A percentile compares a stretch with the other conserved stretches of the same genome.
phyloP scores from a whole-genome alignment of 2,888 invertebrate genomes.

The Calameuta idolon region DNA sequence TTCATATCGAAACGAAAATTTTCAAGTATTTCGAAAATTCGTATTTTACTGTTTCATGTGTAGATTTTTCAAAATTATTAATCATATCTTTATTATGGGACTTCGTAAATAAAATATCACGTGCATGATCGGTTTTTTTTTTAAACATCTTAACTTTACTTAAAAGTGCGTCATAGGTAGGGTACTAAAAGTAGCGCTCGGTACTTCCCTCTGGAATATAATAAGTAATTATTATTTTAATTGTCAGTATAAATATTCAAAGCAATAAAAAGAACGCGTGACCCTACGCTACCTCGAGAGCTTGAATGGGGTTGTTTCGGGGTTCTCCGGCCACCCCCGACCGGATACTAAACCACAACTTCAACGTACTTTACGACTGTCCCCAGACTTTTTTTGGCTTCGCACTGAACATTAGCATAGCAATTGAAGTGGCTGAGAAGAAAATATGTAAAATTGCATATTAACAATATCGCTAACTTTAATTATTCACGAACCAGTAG shows the following conservation, averaged over 20 bases:
- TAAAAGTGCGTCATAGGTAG: no score
- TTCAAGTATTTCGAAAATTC: conserved; percentile 12
- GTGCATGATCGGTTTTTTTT: not conserved
- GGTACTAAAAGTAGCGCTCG: not conserved
- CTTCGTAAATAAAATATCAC: not conserved
- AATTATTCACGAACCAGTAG: not conserved
- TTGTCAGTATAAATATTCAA: conserved; percentile 29
- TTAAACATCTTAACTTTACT: not conserved
- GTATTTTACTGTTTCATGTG: not conserved
- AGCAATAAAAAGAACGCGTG: conserved; percentile 33
- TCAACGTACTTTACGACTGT: not conserved
- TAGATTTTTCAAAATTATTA: not conserved
- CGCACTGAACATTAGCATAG: not conserved
- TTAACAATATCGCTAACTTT: not conserved
- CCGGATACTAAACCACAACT: not conserved
- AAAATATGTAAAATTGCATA: not conserved
- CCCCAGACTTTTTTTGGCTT: not conserved
- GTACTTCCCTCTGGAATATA: not conserved
- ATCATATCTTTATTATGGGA: not conserved
- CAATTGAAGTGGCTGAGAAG: not conserved
- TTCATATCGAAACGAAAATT: conserved; percentile 54
- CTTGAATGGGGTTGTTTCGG: conserved; percentile 20
- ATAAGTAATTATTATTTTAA: conserved; percentile 24
- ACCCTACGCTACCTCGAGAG: conserved; percentile 20
- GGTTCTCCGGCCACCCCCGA: conserved; percentile 11